These are phyloP conservation scores for Riparia riparia DNA, from an alignment of 2,113 vertebrate genomes.

Conservation along the genomic window DNA sequence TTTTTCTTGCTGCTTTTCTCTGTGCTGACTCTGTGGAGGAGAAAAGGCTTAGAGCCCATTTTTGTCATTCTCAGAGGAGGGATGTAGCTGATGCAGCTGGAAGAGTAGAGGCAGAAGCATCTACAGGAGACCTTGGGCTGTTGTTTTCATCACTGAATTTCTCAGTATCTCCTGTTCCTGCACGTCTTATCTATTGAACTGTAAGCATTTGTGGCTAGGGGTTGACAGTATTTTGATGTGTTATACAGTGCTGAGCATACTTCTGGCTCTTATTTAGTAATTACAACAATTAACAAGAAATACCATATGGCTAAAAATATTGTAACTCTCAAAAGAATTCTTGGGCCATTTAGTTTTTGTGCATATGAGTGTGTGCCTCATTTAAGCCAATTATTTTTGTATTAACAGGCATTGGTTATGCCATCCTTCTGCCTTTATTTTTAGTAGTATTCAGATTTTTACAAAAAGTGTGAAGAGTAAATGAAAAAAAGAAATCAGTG, in stretches of 20 bases:
- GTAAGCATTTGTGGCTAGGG: neutral
- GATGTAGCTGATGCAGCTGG: neutral
- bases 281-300: conserved; percentile 44
- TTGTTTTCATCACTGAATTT: neutral
- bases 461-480: conserved; percentile 65
- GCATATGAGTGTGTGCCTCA: conserved; percentile 21
- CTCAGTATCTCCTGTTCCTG: neutral
- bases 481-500: conserved; percentile 46
- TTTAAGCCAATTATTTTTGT: conserved; percentile 72
- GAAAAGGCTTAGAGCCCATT: neutral
- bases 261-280: conserved; percentile 24
- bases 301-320: conserved; percentile 57
- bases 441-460: conserved; percentile 68
- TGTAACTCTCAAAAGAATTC: conserved; percentile 41
- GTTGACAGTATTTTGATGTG: neutral
- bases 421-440: conserved; percentile 72
- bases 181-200: neutral
- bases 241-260: neutral
- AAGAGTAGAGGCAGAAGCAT: neutral
- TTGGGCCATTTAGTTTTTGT: conserved; percentile 56
- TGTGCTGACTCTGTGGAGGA: neutral
- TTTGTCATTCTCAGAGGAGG: neutral
- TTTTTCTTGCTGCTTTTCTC: neutral
- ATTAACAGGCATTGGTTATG: conserved; percentile 51
- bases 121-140: neutral